Evolutionary conservation across 2,797 vertebrate species (phyloP).

Genomic region (Siniperca obscura): DNA sequence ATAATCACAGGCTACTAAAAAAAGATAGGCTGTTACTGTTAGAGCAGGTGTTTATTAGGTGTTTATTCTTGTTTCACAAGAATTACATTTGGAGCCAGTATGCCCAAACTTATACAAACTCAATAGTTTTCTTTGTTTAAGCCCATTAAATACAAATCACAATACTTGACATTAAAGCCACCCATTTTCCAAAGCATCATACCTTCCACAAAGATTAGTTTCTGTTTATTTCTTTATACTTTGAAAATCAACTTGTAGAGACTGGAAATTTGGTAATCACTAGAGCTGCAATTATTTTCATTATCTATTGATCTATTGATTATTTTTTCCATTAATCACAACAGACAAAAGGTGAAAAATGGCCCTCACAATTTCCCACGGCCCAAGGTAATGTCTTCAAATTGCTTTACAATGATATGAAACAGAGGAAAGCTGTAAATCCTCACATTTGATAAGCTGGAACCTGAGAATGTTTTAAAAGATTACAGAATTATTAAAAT

Average conservation of each 20-base stretch:
- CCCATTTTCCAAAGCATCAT: neutral
- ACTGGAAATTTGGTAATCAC: neutral
- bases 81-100: no score
- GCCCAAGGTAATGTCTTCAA: neutral
- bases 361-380: neutral
- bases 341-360: neutral
- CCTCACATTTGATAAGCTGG: no score
- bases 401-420: neutral
- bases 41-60: slow-evolving; percentile 13
- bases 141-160: neutral
- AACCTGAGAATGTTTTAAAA: neutral
- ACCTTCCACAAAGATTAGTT: neutral
- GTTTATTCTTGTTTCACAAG: no score
- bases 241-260: neutral
- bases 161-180: neutral
- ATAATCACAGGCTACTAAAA: neutral
- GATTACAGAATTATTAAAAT: neutral
- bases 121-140: neutral
- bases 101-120: no score
- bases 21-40: neutral
- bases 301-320: neutral
- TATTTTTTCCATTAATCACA: neutral
- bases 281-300: neutral
- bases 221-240: neutral
- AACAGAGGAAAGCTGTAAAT: neutral